phyloP scores from a whole-genome alignment of 1,140 invertebrate genomes.

The Nebria ingens region DNA sequence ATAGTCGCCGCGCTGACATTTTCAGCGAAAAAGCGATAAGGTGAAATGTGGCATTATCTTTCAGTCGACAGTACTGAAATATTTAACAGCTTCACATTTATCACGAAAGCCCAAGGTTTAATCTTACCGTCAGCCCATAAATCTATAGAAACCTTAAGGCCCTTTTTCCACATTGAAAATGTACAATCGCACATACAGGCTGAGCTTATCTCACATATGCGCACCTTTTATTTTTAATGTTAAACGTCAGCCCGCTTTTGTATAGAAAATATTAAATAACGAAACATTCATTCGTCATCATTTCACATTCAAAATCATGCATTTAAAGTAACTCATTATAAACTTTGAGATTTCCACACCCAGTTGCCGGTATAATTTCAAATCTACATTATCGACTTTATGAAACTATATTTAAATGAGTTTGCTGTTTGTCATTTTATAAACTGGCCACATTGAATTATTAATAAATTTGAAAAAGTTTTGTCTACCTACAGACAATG shows the following conservation, averaged over 20 bases:
- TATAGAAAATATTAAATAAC: not conserved
- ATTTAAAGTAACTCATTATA: not conserved
- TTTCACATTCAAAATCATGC: not conserved
- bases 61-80: constrained; percentile 3
- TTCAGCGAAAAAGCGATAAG: not conserved
- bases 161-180: too few relatives aligned
- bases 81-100: constrained; percentile 4
- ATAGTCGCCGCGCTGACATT: not conserved
- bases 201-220: too few relatives aligned
- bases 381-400: too few relatives aligned
- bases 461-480: too few relatives aligned
- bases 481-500: too few relatives aligned
- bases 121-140: not conserved
- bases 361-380: too few relatives aligned
- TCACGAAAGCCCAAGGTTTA: not conserved
- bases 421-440: too few relatives aligned
- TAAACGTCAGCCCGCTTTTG: too few relatives aligned
- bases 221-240: too few relatives aligned
- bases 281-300: not conserved
- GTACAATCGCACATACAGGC: too few relatives aligned
- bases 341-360: not conserved
- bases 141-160: not conserved
- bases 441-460: too few relatives aligned
- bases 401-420: too few relatives aligned
- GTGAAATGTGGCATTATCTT: constrained; percentile 8